Conservation (phyloP, 2,797 vertebrate genomes). For the Choloepus didactylus region DNA sequence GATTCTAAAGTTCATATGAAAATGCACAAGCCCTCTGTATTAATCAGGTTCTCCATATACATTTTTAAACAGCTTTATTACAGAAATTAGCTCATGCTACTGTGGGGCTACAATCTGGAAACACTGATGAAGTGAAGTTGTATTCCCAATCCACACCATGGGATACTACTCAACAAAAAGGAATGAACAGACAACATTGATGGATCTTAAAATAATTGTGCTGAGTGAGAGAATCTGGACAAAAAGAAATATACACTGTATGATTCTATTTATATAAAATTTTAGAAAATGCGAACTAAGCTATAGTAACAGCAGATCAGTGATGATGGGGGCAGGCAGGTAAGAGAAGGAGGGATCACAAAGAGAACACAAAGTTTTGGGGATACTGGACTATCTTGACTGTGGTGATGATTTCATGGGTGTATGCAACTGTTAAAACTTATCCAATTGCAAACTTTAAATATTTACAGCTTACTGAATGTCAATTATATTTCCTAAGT, state of each 20-base stretch:
- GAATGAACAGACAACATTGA: neutral
- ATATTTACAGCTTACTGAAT: neutral
- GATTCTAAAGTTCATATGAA: neutral
- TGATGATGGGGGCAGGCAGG: neutral
- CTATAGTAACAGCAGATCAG: neutral
- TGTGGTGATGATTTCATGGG: neutral
- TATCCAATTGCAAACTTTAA: neutral
- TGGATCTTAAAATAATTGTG: constrained; percentile 18
- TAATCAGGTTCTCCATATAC: too few species aligned
- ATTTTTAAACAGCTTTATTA: too few species aligned
- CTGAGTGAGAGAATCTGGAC: constrained; percentile 23
- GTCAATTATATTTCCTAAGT: neutral
- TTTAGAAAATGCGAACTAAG: neutral
- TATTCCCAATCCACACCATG: neutral
- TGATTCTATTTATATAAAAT: neutral
- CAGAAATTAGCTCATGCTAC: too few species aligned
- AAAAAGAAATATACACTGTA: neutral
- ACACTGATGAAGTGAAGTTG: too few species aligned
- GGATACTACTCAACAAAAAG: neutral
- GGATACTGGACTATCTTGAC: neutral
- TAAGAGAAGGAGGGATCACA: neutral
- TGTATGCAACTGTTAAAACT: neutral
- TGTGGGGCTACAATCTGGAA: too few species aligned
- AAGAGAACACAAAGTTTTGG: neutral
- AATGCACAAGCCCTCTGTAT: neutral